Conservation (phyloP, 2,113 vertebrate species). For the Mungos mungo region DNA sequence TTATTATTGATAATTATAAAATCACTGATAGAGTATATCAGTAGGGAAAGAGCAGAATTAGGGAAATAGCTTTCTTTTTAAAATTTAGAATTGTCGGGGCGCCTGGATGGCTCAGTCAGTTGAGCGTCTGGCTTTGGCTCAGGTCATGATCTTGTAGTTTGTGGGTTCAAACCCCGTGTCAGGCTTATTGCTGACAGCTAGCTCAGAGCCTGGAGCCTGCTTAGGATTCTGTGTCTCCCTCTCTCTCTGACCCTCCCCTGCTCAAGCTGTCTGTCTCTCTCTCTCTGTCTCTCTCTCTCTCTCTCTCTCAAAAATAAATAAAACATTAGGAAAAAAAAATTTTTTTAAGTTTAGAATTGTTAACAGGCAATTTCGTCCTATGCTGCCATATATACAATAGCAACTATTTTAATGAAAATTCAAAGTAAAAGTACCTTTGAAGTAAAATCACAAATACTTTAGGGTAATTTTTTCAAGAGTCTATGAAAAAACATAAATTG, state of each 20-base stretch:
- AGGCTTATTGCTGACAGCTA: too few species aligned
- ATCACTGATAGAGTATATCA: not conserved
- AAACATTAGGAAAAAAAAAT: too few species aligned
- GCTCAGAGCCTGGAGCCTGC: too few species aligned
- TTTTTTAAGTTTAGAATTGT: not conserved
- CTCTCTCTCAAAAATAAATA: too few species aligned
- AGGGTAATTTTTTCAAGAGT: not conserved
- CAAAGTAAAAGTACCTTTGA: not conserved
- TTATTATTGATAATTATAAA: slow-evolving; percentile 35
- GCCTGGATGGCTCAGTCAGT: too few species aligned
- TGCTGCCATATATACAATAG: not conserved
- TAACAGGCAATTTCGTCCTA: not conserved
- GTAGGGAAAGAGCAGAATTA: not conserved
- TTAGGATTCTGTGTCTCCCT: too few species aligned
- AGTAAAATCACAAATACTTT: slow-evolving; percentile 4
- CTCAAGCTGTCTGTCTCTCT: too few species aligned
- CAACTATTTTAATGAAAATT: not conserved
- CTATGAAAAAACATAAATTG: not conserved
- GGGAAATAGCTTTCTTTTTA: not conserved
- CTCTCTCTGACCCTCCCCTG: too few species aligned
- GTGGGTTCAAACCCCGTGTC: too few species aligned
- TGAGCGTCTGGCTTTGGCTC: too few species aligned
- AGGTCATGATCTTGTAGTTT: too few species aligned
- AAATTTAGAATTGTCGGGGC: not conserved
- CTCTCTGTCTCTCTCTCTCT: too few species aligned